phyloP scores from a whole-genome alignment of 2,113 vertebrate genomes.

The Aramus guarauna region DNA sequence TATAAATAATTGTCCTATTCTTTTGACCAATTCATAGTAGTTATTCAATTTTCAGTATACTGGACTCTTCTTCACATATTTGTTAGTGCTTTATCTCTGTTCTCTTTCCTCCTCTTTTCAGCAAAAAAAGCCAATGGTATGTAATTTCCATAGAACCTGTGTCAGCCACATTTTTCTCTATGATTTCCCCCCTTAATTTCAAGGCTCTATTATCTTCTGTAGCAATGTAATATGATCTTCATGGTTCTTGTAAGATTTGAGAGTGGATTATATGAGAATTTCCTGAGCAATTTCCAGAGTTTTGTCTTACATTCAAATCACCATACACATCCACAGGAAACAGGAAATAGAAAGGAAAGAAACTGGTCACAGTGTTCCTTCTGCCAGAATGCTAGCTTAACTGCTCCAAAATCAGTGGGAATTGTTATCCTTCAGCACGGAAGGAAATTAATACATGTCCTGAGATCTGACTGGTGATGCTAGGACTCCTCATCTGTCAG shows the following conservation, averaged over 20 bases:
- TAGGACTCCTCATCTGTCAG: neutral
- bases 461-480: neutral
- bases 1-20: neutral
- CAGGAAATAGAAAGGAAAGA: neutral
- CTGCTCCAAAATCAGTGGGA: neutral
- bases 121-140: neutral
- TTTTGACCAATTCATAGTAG: neutral
- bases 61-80: neutral
- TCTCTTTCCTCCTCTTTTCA: neutral
- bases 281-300: neutral
- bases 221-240: neutral
- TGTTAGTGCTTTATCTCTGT: neutral
- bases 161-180: neutral
- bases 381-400: neutral
- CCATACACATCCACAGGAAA: neutral
- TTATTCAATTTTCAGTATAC: neutral
- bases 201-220: neutral
- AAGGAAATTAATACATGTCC: neutral
- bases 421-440: neutral
- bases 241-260: neutral
- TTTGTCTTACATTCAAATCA: conserved; percentile 8
- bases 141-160: neutral
- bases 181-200: neutral
- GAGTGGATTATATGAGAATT: conserved; percentile 2
- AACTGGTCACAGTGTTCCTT: neutral